Percentiles rank a stretch among this genome's conserved stretches.
phyloP scores from a whole-genome alignment of 2,888 invertebrate species.

The Tenthredo livida region DNA sequence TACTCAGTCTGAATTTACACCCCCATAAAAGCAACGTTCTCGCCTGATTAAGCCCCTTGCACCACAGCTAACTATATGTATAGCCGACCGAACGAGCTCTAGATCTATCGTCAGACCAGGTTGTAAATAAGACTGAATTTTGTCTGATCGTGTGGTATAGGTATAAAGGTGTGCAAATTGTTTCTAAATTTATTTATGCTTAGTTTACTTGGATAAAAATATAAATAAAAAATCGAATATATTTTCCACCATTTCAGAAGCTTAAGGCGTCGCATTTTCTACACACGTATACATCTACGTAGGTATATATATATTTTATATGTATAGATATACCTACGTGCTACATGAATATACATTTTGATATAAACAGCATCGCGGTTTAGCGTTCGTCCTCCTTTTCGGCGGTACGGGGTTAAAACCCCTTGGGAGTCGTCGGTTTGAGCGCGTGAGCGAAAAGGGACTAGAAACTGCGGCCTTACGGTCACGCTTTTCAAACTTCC shows the following conservation, averaged over 20 bases:
- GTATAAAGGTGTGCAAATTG: no score
- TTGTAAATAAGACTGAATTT: conserved; percentile 13
- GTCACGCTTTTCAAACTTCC: conserved; percentile 19
- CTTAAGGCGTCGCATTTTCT: neutral
- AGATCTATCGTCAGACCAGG: conserved; percentile 27
- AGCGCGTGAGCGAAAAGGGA: conserved; percentile 5
- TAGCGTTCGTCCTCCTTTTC: neutral
- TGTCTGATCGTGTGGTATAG: neutral
- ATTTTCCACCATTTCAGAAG: neutral
- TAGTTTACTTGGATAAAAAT: neutral
- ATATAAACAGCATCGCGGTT: neutral
- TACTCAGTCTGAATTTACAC: conserved; percentile 35
- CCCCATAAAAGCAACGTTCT: conserved; percentile 39
- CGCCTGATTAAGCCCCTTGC: conserved; percentile 34
- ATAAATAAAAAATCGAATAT: neutral
- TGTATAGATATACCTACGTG: neutral
- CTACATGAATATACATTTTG: neutral
- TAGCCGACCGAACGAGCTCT: neutral
- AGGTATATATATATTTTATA: neutral
- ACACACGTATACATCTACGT: neutral
- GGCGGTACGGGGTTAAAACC: neutral
- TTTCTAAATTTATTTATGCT: no score
- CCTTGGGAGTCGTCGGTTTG: conserved; percentile 22
- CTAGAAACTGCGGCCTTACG: neutral
- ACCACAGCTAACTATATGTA: neutral